Conservation (phyloP, 2,113 vertebrate genomes). For the Hemicordylus capensis region DNA sequence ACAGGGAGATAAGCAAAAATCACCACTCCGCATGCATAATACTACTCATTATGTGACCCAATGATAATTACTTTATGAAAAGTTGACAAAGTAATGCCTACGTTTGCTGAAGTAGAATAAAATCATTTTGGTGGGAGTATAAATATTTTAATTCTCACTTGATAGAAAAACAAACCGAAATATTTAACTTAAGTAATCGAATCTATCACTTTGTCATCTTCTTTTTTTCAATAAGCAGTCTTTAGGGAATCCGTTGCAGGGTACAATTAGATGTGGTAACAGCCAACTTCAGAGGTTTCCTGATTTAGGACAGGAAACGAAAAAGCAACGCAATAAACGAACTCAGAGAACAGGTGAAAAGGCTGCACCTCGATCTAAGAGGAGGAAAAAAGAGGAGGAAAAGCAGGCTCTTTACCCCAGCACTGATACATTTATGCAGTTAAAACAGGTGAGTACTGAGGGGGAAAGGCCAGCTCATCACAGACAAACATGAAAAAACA, state of each 20-base stretch:
- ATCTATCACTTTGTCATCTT: slow-evolving; percentile 48
- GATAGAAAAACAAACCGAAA: not conserved
- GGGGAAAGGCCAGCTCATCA: not conserved
- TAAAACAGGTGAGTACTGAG: slow-evolving; percentile 85
- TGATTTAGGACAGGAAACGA: slow-evolving; percentile 83
- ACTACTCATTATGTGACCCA: no score
- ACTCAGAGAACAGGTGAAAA: slow-evolving; percentile 79
- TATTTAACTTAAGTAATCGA: not conserved
- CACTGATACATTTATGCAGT: slow-evolving; percentile 82
- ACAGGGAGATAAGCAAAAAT: no score
- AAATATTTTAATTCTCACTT: not conserved
- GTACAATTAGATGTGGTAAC: slow-evolving; percentile 77
- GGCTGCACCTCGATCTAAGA: slow-evolving; percentile 86
- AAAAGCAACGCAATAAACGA: slow-evolving; percentile 88
- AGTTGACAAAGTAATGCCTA: not conserved
- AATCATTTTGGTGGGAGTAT: no score
- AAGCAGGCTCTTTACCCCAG: slow-evolving; percentile 78
- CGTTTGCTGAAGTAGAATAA: no score
- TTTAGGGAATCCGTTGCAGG: slow-evolving; percentile 71
- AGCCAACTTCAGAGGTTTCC: slow-evolving; percentile 72
- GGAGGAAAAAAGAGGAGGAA: slow-evolving; percentile 90
- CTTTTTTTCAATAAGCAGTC: slow-evolving; percentile 67
- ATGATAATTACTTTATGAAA: no score
- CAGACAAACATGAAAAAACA: not conserved
- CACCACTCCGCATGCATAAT: no score